phyloP scores from a whole-genome alignment of 1,140 invertebrate genomes.

The Lanistes nyassanus region DNA sequence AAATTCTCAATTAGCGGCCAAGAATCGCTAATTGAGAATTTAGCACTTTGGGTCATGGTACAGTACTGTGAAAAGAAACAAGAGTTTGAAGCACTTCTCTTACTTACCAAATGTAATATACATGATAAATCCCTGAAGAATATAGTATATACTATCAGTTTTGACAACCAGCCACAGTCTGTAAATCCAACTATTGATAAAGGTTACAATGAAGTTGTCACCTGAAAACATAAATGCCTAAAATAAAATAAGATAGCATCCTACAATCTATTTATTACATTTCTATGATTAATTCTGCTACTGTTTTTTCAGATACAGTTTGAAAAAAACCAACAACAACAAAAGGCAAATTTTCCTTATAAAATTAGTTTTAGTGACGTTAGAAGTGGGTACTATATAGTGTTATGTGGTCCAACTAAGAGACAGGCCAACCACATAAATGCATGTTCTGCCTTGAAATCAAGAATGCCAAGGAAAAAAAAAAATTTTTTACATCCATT shows the following conservation, averaged over 20 bases:
- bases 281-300: neutral
- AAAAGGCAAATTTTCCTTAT: too few species aligned
- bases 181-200: slow-evolving; percentile 40
- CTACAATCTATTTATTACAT: neutral
- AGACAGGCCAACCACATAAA: too few species aligned
- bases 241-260: neutral
- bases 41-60: too few species aligned
- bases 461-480: too few species aligned
- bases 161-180: slow-evolving; percentile 42
- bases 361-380: too few species aligned
- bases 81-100: neutral
- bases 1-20: too few species aligned
- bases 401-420: too few species aligned
- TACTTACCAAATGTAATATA: slow-evolving; percentile 46
- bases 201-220: slow-evolving; percentile 10
- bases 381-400: too few species aligned
- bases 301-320: neutral
- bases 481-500: too few species aligned
- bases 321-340: neutral
- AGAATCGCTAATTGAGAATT: too few species aligned
- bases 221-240: neutral
- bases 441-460: too few species aligned
- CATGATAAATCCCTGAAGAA: slow-evolving; percentile 34
- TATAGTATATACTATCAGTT: slow-evolving; percentile 30
- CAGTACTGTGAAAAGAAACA: too few species aligned